A percentile compares a stretch with the other conserved stretches of the same genome.
These are phyloP conservation scores for Taxidea taxus DNA, from an alignment of 2,113 vertebrate species.

Conservation along the genomic window DNA sequence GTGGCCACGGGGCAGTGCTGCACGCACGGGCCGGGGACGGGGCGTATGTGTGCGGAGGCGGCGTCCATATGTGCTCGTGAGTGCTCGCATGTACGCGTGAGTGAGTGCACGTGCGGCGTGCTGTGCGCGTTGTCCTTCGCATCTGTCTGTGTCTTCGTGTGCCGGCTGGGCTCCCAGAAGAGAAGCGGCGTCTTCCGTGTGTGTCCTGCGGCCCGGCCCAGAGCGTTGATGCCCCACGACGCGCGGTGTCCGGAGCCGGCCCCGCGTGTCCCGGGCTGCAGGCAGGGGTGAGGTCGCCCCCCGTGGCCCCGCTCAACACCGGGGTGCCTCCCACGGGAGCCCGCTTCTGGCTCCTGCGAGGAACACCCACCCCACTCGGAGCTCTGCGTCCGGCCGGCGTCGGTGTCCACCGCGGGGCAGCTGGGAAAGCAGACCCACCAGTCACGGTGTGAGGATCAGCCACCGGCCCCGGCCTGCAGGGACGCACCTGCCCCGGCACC, in stretches of 20 bases:
- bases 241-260: background rate
- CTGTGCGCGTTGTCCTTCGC: background rate
- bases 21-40: too few relatives aligned
- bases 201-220: too few relatives aligned
- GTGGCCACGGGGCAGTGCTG: background rate
- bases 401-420: fast-evolving
- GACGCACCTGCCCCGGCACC: fast-evolving
- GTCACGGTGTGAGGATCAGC: too few relatives aligned
- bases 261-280: fast-evolving
- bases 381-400: fast-evolving
- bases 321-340: fast-evolving
- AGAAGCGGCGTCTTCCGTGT: fast-evolving
- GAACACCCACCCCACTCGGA: fast-evolving
- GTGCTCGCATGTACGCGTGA: background rate
- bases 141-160: fast-evolving
- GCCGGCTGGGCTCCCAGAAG: fast-evolving
- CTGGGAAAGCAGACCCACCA: fast-evolving
- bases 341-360: background rate
- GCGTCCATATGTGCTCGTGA: too few relatives aligned
- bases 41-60: fast-evolving
- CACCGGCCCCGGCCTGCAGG: background rate
- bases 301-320: background rate
- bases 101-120: too few relatives aligned
- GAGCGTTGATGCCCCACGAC: fast-evolving
- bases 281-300: fast-evolving